Percentiles rank a stretch among this genome's conserved stretches.
Evolutionary conservation across 2,797 vertebrate genomes (phyloP).

Genomic region (Kryptopterus vitreolus): DNA sequence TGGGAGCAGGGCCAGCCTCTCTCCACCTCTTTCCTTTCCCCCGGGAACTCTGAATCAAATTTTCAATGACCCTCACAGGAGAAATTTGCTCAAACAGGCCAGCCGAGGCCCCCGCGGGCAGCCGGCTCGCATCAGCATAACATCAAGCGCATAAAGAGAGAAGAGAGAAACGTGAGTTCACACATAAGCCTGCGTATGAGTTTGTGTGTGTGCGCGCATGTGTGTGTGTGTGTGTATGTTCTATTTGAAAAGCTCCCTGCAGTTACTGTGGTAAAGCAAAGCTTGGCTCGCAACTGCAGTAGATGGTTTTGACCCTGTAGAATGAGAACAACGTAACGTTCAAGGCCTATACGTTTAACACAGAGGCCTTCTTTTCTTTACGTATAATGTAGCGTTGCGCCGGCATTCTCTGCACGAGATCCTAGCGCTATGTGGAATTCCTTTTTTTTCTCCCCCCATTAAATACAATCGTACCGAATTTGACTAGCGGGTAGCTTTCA

Average conservation of each 20-base stretch:
- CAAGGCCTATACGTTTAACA: conserved; percentile 11
- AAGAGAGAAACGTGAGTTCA: conserved; percentile 32
- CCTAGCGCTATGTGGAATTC: not conserved
- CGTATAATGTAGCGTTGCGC: not conserved
- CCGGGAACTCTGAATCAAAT: conserved; percentile 65
- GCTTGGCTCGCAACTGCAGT: not conserved
- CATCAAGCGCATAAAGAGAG: conserved; percentile 46
- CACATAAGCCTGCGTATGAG: conserved; percentile 16
- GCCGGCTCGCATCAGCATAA: conserved; percentile 56
- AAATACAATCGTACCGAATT: conserved; percentile 21
- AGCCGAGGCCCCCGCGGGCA: conserved; percentile 41
- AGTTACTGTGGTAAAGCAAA: conserved; percentile 15
- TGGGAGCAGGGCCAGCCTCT: conserved; percentile 26
- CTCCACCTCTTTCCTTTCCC: conserved; percentile 63
- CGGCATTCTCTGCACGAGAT: not conserved
- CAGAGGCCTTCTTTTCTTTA: conserved; percentile 12
- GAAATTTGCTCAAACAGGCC: conserved; percentile 56
- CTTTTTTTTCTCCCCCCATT: not conserved
- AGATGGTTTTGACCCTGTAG: conserved; percentile 13
- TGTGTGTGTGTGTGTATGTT: conserved; percentile 22
- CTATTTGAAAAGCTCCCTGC: conserved; percentile 43
- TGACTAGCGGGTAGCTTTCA: conserved; percentile 27
- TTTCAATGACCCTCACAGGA: conserved; percentile 61
- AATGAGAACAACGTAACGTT: conserved; percentile 6
- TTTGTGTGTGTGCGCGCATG: too few species aligned